phyloP scores from a whole-genome alignment of 2,113 vertebrate genomes.

The Mirza zaza region DNA sequence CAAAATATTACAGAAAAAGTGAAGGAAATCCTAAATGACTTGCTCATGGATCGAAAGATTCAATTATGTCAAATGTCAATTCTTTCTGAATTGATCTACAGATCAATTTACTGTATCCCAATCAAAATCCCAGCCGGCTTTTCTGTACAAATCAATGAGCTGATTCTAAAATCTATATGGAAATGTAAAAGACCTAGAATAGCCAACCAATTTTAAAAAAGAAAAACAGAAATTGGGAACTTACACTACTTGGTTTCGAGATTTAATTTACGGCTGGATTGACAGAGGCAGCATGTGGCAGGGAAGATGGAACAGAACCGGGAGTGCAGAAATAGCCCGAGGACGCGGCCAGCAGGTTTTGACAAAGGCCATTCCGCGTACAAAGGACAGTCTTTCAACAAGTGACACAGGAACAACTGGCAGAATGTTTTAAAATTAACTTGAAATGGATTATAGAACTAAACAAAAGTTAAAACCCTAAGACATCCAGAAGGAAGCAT shows the following conservation, averaged over 20 bases:
- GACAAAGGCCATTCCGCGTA: too few relatives aligned
- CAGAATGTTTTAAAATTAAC: neutral
- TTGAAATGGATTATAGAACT: neutral
- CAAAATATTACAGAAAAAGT: neutral
- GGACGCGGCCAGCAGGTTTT: rapidly evolving
- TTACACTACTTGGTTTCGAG: neutral
- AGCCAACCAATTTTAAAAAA: neutral
- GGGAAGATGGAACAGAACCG: neutral
- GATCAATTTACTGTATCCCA: neutral
- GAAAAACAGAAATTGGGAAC: neutral
- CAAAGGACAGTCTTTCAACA: neutral
- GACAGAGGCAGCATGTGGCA: neutral
- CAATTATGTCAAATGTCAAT: neutral
- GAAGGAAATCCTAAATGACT: neutral
- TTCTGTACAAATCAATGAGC: neutral
- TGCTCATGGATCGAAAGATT: neutral
- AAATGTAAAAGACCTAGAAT: neutral
- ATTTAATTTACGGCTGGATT: neutral
- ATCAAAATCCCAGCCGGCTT: neutral
- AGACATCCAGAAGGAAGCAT: neutral
- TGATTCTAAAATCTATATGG: neutral
- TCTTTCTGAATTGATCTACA: neutral
- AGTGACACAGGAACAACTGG: neutral
- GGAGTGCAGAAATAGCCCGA: neutral
- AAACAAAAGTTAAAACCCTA: neutral